Evolutionary conservation across 2,797 vertebrate species (phyloP), one percentile per base, ranked within the genome.

Genomic region (Antennarius maculatus): DNA sequence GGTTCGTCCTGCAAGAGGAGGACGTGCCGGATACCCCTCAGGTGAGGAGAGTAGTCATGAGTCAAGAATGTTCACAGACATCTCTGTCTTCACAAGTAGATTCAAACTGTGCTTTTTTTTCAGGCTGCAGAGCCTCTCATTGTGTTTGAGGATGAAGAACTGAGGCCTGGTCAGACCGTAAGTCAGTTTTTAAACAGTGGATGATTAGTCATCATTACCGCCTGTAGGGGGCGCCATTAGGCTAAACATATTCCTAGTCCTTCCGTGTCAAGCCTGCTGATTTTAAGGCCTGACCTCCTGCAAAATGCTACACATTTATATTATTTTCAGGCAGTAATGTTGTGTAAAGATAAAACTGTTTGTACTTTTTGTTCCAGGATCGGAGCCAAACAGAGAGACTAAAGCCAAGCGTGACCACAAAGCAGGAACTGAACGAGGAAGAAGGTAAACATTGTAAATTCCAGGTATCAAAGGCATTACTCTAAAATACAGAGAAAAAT

Each of bases 91-190:
- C 1, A 29, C 10, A 23, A 3, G 13, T 3, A 1, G 51, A 17
- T 50, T 9, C 61, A 17, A 54, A 49, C 5, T 28, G 4, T 61
- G 23, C 11, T 64, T 55, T 46, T 23, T 68, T 79, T 64, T 18
- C 87, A 94, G 92, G 85, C 79, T 51, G 56, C 67, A 2, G 89
- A 89, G 65, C 84, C 90, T 28, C 90, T 93, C 0, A 93, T 94
- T 41, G 79, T 91, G 41, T 93, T 94, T 77, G 90, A 91, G 23
- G 91, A 92, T 23, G 48, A 85, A 23, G 76, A 79, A 28, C 51
- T 48, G 15, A 75, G 76, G 66, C 62, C 69, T 7, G 42, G 52
- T 72, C 85, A 86, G 58, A 78, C 63, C 80, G 87, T 88, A 74
- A 76, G 72, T 11, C 5, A 16, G 29, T 57, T 45, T 46, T 17